Percentiles rank a stretch among this genome's conserved stretches.
Conservation (phyloP, 2,797 vertebrate species). For the Adrianichthys oophorus region DNA sequence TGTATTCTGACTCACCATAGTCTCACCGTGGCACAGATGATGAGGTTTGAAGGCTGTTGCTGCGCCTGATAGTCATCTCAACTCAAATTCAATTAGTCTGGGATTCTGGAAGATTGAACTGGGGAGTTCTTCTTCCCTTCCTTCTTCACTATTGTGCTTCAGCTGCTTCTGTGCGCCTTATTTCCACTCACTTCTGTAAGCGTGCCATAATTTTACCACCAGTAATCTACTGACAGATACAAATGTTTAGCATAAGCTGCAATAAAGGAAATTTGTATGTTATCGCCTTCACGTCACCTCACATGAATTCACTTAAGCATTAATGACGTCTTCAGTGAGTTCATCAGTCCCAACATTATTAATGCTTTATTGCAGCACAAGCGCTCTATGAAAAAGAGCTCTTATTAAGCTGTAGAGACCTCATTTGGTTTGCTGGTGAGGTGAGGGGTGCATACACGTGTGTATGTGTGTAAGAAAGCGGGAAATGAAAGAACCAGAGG, state of each 20-base stretch:
- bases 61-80: conserved; percentile 34
- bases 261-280: conserved; percentile 48
- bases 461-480: conserved; percentile 1
- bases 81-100: conserved; percentile 62
- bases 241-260: conserved; percentile 41
- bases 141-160: conserved; percentile 50
- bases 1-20: not conserved
- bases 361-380: conserved; percentile 29
- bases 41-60: conserved; percentile 21
- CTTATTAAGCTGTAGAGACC: conserved; percentile 47
- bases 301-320: conserved; percentile 69
- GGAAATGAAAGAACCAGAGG: conserved; percentile 19
- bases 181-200: conserved; percentile 44
- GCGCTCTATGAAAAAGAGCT: conserved; percentile 46
- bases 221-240: conserved; percentile 46
- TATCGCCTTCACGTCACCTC: conserved; percentile 45
- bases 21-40: conserved; percentile 13
- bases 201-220: conserved; percentile 44
- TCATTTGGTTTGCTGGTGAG: conserved; percentile 26
- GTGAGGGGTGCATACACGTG: conserved; percentile 20
- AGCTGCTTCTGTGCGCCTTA: conserved; percentile 47
- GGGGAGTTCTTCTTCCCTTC: conserved; percentile 54
- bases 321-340: conserved; percentile 67
- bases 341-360: conserved; percentile 12
- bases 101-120: conserved; percentile 39